A percentile compares a stretch with the other conserved stretches of the same genome.
Evolutionary conservation across 1,140 invertebrate genomes (phyloP).

Genomic region (Arion vulgaris): DNA sequence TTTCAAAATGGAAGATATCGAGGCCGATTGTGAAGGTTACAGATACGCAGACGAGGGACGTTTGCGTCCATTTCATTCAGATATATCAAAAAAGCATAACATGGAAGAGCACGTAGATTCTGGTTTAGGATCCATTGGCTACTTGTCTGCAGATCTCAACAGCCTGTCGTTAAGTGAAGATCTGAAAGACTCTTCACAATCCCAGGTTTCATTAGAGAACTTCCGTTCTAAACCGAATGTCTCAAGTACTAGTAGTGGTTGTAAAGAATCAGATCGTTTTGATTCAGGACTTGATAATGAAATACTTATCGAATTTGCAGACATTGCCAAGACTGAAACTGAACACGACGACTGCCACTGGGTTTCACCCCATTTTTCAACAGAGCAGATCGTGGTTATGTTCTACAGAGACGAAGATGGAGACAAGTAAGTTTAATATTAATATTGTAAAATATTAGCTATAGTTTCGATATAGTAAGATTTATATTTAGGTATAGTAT

Average conservation of each 20-base stretch:
- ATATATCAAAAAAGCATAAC: neutral
- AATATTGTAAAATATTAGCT: neutral
- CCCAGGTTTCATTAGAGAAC: neutral
- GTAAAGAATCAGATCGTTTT: neutral
- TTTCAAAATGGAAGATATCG: conserved; percentile 17
- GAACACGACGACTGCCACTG: too few relatives aligned
- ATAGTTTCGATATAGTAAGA: neutral
- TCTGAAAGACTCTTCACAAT: neutral
- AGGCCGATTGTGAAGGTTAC: conserved; percentile 1
- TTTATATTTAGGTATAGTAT: neutral
- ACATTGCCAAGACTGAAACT: neutral
- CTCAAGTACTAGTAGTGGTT: neutral
- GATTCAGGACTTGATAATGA: conserved; percentile 31
- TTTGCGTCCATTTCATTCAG: neutral
- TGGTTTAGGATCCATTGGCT: conserved; percentile 20
- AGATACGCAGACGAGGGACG: neutral
- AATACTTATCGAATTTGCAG: neutral
- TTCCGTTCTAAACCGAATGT: neutral
- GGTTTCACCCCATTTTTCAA: conserved; percentile 25
- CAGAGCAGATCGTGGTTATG: conserved; percentile 13
- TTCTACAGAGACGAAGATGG: conserved; percentile 31
- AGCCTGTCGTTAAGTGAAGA: neutral
- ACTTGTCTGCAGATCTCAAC: neutral
- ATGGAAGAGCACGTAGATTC: conserved; percentile 23
- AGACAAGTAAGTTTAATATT: conserved; percentile 26